Conservation (phyloP, 2,113 vertebrate species). For the Synchiropus splendidus region DNA sequence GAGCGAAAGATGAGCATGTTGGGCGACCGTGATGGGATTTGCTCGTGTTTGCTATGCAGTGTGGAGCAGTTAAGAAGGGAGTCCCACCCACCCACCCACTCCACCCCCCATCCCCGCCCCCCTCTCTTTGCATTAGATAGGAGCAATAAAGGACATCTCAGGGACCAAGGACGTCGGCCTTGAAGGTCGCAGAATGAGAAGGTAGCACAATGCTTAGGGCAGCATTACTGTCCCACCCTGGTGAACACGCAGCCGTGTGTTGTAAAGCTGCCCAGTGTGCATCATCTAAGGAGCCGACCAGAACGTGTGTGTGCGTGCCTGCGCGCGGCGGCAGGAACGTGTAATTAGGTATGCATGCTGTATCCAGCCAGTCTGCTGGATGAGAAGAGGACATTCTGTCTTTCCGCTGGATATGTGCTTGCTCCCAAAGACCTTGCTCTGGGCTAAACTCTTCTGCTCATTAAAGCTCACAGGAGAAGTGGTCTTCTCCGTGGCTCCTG, state of each 20-base stretch:
- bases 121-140: conserved; percentile 26
- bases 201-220: conserved; percentile 47
- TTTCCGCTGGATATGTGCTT: too few species aligned
- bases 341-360: conserved; percentile 26
- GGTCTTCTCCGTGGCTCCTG: conserved; percentile 13
- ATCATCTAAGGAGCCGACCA: conserved; percentile 12
- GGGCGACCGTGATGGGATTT: too few species aligned
- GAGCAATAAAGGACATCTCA: conserved; percentile 41
- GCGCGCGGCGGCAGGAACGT: conserved; percentile 18
- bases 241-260: conserved; percentile 11
- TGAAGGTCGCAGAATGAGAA: conserved; percentile 51
- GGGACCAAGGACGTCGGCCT: conserved; percentile 36
- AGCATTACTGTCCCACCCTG: conserved; percentile 36
- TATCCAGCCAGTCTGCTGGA: conserved; percentile 11
- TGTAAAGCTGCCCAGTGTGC: conserved; percentile 30
- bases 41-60: too few species aligned
- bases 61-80: too few species aligned
- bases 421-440: conserved; percentile 32
- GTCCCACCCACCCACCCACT: conserved; percentile 2
- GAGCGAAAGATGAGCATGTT: too few species aligned
- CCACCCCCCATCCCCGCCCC: conserved; percentile 22
- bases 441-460: conserved; percentile 36
- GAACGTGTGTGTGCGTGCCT: conserved; percentile 19
- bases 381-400: conserved; percentile 11
- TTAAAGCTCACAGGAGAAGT: conserved; percentile 38